phyloP scores from a whole-genome alignment of 2,888 invertebrate genomes.

The Brachynemurus nebulosus region DNA sequence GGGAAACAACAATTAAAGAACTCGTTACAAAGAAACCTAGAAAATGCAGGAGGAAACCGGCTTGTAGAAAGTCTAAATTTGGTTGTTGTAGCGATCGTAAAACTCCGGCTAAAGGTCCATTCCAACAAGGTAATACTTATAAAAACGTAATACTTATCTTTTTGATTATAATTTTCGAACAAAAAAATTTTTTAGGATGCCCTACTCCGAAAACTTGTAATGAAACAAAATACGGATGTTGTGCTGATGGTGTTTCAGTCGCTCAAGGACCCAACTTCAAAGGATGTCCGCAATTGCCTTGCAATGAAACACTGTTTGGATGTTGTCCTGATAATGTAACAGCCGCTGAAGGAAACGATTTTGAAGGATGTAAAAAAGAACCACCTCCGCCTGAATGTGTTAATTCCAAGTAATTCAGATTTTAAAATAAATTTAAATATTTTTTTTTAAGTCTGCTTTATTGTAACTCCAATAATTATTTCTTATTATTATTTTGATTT shows the following conservation, averaged over 20 bases:
- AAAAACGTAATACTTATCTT: no score
- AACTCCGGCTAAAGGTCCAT: conserved; percentile 66
- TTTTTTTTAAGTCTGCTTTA: background rate
- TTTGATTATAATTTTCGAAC: conserved; percentile 1
- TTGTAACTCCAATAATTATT: background rate
- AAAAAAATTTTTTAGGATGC: no score
- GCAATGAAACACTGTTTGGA: conserved; percentile 68
- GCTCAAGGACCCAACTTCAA: conserved; percentile 52
- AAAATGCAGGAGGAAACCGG: conserved; percentile 37
- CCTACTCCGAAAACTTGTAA: conserved; percentile 57
- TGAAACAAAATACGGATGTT: conserved; percentile 66
- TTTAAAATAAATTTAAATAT: conserved; percentile 2
- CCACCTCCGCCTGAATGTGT: conserved; percentile 44
- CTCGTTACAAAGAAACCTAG: conserved; percentile 34
- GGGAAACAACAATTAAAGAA: conserved; percentile 38
- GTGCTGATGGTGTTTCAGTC: conserved; percentile 67
- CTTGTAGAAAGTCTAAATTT: conserved; percentile 50
- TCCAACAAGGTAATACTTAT: conserved; percentile 49
- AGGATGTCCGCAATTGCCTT: conserved; percentile 64
- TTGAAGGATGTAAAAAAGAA: conserved; percentile 64
- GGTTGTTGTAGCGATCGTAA: conserved; percentile 79
- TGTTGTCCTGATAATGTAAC: conserved; percentile 73
- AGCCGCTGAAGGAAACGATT: conserved; percentile 64
- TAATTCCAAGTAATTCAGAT: conserved; percentile 35
- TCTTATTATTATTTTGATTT: conserved; percentile 5